phyloP scores from a whole-genome alignment of 2,797 vertebrate genomes.

The Hybognathus amarus region DNA sequence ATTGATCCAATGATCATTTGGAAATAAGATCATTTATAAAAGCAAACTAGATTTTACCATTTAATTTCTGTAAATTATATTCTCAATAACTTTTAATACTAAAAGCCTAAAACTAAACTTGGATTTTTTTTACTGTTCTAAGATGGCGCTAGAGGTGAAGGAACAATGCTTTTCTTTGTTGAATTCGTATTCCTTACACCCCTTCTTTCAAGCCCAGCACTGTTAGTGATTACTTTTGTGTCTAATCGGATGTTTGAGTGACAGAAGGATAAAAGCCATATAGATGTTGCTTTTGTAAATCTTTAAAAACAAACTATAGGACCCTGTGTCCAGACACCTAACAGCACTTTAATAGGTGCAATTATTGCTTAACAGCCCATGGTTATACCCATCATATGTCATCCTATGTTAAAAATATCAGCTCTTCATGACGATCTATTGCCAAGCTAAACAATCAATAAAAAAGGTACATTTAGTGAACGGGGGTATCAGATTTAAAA shows the following conservation, averaged over 20 bases:
- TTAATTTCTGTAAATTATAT: not conserved
- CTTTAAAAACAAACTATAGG: constrained; percentile 47
- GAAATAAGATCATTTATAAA: not conserved
- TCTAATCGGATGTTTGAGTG: constrained; percentile 17
- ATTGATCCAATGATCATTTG: not conserved
- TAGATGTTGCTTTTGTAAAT: constrained; percentile 43
- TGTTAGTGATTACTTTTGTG: constrained; percentile 31
- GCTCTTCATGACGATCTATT: constrained; percentile 70
- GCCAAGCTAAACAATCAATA: constrained; percentile 73
- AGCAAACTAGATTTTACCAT: not conserved
- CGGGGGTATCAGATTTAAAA: constrained; percentile 64
- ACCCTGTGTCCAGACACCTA: constrained; percentile 60
- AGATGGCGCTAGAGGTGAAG: not conserved
- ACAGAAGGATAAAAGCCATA: constrained; percentile 38
- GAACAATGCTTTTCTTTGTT: constrained; percentile 22
- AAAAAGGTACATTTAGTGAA: constrained; percentile 59
- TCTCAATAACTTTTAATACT: not conserved
- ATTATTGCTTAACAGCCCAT: constrained; percentile 70
- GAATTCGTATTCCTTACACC: constrained; percentile 1
- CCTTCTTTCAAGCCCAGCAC: constrained; percentile 1
- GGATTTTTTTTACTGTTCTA: constrained; percentile 9
- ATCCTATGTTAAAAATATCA: constrained; percentile 67
- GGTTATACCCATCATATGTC: constrained; percentile 74
- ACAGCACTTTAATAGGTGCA: constrained; percentile 72
- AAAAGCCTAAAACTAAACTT: not conserved